phyloP scores from a whole-genome alignment of 2,888 invertebrate genomes.

The Drosophila silvestris region DNA sequence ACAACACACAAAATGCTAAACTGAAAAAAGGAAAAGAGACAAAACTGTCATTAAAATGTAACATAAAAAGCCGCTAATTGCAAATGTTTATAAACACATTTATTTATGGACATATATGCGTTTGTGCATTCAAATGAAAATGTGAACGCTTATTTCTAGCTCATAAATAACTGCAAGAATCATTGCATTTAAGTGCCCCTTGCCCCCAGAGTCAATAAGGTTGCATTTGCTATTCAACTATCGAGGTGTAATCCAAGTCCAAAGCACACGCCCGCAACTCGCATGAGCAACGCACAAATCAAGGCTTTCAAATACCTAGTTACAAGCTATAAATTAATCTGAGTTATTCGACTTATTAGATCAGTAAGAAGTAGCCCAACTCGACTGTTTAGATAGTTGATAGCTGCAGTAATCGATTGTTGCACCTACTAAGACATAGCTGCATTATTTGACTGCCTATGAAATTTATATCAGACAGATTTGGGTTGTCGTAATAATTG shows the following conservation, averaged over 20 bases:
- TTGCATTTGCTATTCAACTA: slow-evolving; percentile 19
- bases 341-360: not conserved
- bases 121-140: slow-evolving; percentile 21
- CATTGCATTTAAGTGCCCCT: slow-evolving; percentile 24
- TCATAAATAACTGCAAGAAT: slow-evolving; percentile 62
- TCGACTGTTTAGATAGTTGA: not conserved
- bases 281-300: not conserved
- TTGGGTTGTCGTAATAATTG: not conserved
- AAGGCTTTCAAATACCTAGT: slow-evolving; percentile 5
- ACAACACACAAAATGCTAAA: slow-evolving; percentile 54
- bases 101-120: slow-evolving; percentile 3
- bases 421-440: not conserved
- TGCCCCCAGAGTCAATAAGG: slow-evolving; percentile 17
- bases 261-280: slow-evolving; percentile 36
- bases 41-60: slow-evolving; percentile 74
- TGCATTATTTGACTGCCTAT: not conserved
- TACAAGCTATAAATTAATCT: no score
- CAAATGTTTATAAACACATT: slow-evolving; percentile 40
- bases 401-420: no score
- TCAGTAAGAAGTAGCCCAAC: not conserved
- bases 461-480: no score
- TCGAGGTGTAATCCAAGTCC: slow-evolving; percentile 21
- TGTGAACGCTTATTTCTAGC: slow-evolving; percentile 43
- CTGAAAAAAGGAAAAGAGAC: slow-evolving; percentile 33
- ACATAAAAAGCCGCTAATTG: slow-evolving; percentile 76